Percentiles rank a stretch among this genome's conserved stretches.
These are phyloP conservation scores for Lypha dubia DNA, from an alignment of 2,888 invertebrate genomes.

Conservation along the genomic window DNA sequence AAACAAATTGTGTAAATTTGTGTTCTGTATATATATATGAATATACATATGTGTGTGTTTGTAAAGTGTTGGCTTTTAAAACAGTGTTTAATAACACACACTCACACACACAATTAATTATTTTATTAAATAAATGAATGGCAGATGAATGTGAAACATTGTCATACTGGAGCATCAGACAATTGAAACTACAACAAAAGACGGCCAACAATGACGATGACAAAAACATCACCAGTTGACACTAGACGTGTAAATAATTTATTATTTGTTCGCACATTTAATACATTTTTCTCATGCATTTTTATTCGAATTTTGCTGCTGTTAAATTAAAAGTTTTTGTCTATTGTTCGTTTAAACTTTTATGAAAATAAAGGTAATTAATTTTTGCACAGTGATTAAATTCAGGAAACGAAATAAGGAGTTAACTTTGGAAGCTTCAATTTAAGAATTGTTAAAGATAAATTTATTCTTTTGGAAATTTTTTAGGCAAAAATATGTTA, in stretches of 20 bases:
- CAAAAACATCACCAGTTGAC: conserved; percentile 68
- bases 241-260: conserved; percentile 73
- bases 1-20: not conserved
- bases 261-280: conserved; percentile 72
- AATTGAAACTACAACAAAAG: conserved; percentile 58
- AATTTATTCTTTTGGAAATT: too few relatives aligned
- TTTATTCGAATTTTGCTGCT: not conserved
- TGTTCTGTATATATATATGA: too few relatives aligned
- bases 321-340: not conserved
- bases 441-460: too few relatives aligned
- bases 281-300: not conserved
- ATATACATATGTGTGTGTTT: not conserved
- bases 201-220: conserved; percentile 43
- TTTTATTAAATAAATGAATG: conserved; percentile 50
- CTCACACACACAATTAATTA: too few relatives aligned
- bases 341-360: not conserved
- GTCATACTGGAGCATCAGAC: conserved; percentile 27
- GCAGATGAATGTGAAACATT: conserved; percentile 28
- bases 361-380: conserved; percentile 43
- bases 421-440: too few relatives aligned
- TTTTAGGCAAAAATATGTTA: too few relatives aligned
- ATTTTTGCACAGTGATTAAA: not conserved
- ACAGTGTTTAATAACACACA: conserved; percentile 20
- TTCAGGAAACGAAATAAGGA: too few relatives aligned
- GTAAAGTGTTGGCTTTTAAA: conserved; percentile 13